phyloP scores from a whole-genome alignment of 2,888 invertebrate species.

The Tupiocoris notatus region DNA sequence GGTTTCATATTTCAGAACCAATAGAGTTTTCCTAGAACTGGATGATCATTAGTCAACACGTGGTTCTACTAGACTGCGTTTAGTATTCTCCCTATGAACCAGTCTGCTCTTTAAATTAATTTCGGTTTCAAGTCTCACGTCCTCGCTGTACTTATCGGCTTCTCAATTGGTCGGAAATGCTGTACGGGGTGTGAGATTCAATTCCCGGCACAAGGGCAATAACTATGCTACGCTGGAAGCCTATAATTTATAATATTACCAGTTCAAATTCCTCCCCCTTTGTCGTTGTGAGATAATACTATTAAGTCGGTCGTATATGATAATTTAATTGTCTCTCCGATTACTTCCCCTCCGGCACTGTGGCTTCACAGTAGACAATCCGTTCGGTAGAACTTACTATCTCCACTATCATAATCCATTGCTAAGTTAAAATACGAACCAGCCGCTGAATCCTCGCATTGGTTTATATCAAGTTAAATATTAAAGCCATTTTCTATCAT shows the following conservation, averaged over 20 bases:
- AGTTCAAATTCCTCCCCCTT: slow-evolving; percentile 9
- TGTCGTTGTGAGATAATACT: slow-evolving; percentile 1
- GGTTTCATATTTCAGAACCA: too few species aligned
- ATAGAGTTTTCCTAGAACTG: too few species aligned
- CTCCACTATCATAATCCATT: neutral
- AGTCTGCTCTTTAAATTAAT: too few species aligned
- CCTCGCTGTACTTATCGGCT: neutral
- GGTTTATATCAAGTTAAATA: too few species aligned
- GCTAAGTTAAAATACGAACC: neutral
- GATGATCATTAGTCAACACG: too few species aligned
- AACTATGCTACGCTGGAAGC: slow-evolving; percentile 12
- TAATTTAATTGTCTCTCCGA: slow-evolving; percentile 27
- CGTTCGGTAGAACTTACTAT: neutral
- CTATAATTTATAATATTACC: slow-evolving; percentile 24
- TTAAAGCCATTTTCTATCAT: too few species aligned
- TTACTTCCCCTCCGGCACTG: neutral
- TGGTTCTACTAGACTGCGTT: too few species aligned
- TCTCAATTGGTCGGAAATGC: neutral
- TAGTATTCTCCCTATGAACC: too few species aligned
- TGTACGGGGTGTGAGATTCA: slow-evolving; percentile 22
- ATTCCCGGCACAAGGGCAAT: slow-evolving; percentile 18
- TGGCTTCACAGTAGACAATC: too few species aligned
- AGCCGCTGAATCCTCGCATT: too few species aligned
- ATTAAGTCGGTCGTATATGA: slow-evolving; percentile 26
- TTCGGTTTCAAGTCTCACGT: too few species aligned